Conservation (phyloP, 2,888 invertebrate species). For the Pseudococcus jackbeardsleyi region DNA sequence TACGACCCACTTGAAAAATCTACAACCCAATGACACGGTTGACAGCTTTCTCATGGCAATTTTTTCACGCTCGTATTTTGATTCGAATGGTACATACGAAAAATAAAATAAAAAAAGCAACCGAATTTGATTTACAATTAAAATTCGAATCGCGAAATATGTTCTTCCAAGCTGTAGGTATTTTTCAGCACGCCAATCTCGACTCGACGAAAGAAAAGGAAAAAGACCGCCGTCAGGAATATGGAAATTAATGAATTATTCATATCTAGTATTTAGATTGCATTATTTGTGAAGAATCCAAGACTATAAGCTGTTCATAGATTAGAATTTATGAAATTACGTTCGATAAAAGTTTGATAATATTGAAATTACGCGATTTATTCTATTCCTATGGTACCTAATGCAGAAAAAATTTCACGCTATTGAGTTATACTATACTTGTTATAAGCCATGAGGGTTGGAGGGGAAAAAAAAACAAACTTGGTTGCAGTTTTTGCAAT, state of each 20-base stretch:
- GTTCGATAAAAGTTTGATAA: constrained; percentile 18
- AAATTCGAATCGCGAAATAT: constrained; percentile 44
- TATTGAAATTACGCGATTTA: constrained; percentile 20
- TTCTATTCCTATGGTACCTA: background rate
- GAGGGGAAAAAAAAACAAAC: background rate
- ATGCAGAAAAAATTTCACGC: background rate
- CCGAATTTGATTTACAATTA: constrained; percentile 25
- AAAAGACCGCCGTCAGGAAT: background rate
- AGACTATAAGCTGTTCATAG: constrained; percentile 33
- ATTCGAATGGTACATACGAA: constrained; percentile 8
- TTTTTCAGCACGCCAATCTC: background rate
- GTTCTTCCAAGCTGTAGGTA: constrained; percentile 27
- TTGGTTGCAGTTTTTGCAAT: background rate
- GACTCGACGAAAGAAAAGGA: background rate
- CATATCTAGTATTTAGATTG: constrained; percentile 34
- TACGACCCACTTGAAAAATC: constrained; percentile 30
- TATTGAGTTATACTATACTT: background rate
- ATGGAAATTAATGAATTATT: constrained; percentile 48
- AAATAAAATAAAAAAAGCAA: background rate
- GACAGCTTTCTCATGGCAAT: constrained; percentile 2
- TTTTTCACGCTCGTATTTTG: background rate
- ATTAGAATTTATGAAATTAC: constrained; percentile 38
- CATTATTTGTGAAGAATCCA: constrained; percentile 40
- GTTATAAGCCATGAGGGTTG: background rate
- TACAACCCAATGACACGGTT: background rate